A percentile compares a stretch with the other conserved stretches of the same genome.
Conservation (phyloP, 2,797 vertebrate species). For the Vultur gryphus region DNA sequence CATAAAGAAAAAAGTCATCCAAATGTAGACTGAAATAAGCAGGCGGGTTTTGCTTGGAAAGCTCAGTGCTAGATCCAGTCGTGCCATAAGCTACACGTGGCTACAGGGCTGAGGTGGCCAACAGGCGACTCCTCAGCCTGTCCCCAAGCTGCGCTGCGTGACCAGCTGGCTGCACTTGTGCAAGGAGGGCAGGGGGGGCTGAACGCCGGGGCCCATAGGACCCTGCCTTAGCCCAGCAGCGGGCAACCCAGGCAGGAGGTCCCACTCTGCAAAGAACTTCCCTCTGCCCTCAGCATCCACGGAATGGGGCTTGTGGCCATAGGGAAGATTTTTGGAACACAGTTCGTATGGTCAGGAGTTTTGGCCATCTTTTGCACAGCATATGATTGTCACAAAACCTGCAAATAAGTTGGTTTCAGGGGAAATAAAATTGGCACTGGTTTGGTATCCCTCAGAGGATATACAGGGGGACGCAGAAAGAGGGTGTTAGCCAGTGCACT, state of each 20-base stretch:
- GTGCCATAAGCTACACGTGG: neutral
- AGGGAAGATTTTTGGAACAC: neutral
- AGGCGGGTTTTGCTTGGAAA: neutral
- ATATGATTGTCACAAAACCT: neutral
- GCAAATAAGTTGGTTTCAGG: neutral
- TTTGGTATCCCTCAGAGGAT: neutral
- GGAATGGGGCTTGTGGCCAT: neutral
- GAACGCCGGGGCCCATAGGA: neutral
- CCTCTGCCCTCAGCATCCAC: neutral
- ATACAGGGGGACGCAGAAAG: neutral
- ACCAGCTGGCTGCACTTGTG: neutral
- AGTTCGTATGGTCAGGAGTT: neutral
- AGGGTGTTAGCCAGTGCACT: neutral
- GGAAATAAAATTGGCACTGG: neutral
- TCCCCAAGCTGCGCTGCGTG: neutral
- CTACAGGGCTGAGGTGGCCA: neutral
- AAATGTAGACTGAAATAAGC: neutral
- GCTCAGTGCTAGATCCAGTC: neutral
- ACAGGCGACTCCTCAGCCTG: neutral
- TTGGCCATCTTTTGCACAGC: neutral
- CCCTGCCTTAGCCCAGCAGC: neutral
- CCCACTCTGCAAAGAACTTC: neutral
- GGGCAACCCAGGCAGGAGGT: too few species aligned
- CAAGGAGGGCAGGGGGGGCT: neutral
- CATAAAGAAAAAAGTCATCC: neutral